Evolutionary conservation across 2,888 invertebrate genomes (phyloP), one percentile per base, ranked within the genome.

Genomic region (Leptarthrus brevirostris): DNA sequence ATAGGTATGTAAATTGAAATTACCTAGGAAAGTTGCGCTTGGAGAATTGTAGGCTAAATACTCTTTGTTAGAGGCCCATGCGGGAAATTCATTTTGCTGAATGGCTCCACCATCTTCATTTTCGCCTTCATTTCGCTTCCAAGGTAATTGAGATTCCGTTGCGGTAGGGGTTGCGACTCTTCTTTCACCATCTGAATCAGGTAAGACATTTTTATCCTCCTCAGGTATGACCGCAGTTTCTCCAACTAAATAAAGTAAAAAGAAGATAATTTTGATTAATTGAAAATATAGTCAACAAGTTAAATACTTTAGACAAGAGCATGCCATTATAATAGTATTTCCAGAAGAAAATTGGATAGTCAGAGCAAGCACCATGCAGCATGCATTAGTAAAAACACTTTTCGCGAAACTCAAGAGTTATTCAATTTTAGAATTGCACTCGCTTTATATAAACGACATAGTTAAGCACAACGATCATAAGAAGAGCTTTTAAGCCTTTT

Each of bases 31-130:
- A 73, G 95, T 96, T 66, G 94, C 94, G 8, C 95, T 95, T 2
- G 96, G 96, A 69, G 96, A 96, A 83, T 91, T 94, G 82, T 96
- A 96, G 12, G 94, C 93, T 80, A 96, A 87, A 83, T 97, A 97
- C 81, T 97, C 96, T 83, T 96, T 95, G 84, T 96, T 97, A 36
- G 95, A 93, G 53, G 96, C 96, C 97, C 97, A 97, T 12, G 95
- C 91, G 10, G 97, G 97, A 82, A 96, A 96, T 84, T 97, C 96
- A 52, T 93, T 92, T 82, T 94, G 94, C 80, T 92, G 90, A 69
- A 92, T 85, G 79, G 92, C 89, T 79, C 90, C 87, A 83, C 89
- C 89, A 18, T 90, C 90, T 74, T 88, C 87, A 12, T 90, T 90
- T 72, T 91, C 90, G 80, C 93, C 93, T 80, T 92, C 93, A 76